Percentiles rank a stretch among this genome's conserved stretches.
phyloP scores from a whole-genome alignment of 2,888 invertebrate species.

The Euzophera pinguis region DNA sequence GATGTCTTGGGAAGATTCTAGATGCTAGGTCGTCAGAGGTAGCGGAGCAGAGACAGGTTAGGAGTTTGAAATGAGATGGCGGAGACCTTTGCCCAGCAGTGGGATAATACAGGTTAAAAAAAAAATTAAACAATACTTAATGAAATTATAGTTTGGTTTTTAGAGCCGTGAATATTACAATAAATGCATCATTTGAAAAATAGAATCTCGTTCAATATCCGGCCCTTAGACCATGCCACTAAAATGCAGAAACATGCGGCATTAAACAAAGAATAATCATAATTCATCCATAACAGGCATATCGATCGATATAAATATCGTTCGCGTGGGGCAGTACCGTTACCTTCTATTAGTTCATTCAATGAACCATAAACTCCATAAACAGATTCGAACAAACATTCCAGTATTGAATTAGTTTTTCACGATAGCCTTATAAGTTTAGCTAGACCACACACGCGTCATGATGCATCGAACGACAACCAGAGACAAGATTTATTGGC shows the following conservation, averaged over 20 bases:
- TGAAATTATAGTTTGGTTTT: too few relatives aligned
- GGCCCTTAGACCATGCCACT: not conserved
- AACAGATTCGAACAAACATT: not conserved
- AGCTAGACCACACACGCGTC: conserved; percentile 5
- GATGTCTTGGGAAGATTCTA: too few relatives aligned
- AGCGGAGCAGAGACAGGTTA: too few relatives aligned
- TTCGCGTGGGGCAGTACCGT: not conserved
- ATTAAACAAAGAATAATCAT: not conserved
- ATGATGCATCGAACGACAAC: conserved; percentile 8
- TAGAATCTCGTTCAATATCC: conserved; percentile 27
- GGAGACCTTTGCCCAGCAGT: too few relatives aligned
- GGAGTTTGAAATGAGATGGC: too few relatives aligned
- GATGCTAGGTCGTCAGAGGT: too few relatives aligned
- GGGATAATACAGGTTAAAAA: too few relatives aligned
- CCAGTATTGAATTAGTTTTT: conserved; percentile 5
- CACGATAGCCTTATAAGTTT: not conserved
- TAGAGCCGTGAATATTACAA: too few relatives aligned
- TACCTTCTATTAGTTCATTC: not conserved
- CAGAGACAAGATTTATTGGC: conserved; percentile 8
- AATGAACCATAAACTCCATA: conserved; percentile 7
- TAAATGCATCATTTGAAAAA: conserved; percentile 51
- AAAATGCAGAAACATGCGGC: not conserved
- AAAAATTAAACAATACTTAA: too few relatives aligned
- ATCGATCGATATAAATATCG: not conserved
- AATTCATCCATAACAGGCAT: not conserved